phyloP scores from a whole-genome alignment of 2,113 vertebrate species.

The Corythornis madagascariensis region DNA sequence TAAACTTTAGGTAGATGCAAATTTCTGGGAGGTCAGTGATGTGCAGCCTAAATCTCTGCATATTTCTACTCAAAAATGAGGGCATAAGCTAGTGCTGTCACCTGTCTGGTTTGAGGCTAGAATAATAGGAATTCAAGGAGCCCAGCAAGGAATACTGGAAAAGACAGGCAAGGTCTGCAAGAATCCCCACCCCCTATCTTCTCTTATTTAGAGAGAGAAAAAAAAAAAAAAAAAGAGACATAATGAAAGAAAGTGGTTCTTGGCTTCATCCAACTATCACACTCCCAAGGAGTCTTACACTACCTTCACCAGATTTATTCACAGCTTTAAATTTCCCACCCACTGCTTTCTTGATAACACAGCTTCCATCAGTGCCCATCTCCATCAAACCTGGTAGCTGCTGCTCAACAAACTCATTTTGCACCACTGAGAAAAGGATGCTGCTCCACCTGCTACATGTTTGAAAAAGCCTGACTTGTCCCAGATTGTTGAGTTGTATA shows the following conservation, averaged over 20 bases:
- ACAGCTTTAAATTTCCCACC: not conserved
- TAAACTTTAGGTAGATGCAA: not conserved
- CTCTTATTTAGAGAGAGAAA: not conserved
- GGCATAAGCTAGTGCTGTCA: fast-evolving
- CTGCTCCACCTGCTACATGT: not conserved
- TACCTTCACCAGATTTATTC: not conserved
- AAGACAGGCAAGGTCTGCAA: not conserved
- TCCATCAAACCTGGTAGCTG: not conserved
- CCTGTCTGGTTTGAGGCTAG: not conserved
- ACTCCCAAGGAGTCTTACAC: not conserved
- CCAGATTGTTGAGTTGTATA: fast-evolving
- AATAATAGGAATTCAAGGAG: not conserved
- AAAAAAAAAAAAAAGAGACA: not conserved
- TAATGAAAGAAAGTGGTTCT: not conserved
- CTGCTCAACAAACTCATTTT: not conserved
- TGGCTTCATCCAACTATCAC: not conserved
- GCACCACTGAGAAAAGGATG: not conserved
- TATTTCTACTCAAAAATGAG: not conserved
- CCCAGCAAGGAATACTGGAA: not conserved
- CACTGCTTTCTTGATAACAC: not conserved
- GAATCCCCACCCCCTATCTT: not conserved
- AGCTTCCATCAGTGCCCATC: not conserved
- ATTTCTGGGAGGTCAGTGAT: not conserved
- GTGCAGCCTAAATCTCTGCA: not conserved
- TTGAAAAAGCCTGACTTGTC: not conserved